Evolutionary conservation across 2,113 vertebrate genomes (phyloP).

Genomic region (Scortum barcoo): DNA sequence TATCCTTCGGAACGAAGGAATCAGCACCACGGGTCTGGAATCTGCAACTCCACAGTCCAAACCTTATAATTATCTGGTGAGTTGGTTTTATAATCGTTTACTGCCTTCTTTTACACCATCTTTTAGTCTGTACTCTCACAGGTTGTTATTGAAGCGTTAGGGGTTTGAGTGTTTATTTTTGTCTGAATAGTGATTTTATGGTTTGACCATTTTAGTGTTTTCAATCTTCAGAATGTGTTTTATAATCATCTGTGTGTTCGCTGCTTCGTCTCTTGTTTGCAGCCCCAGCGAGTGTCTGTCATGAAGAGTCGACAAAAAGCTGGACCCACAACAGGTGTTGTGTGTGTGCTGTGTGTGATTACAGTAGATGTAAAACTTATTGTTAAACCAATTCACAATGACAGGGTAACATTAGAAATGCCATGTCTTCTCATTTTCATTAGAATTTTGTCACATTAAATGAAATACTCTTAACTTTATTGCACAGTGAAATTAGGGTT

Average conservation of each 20-base stretch:
- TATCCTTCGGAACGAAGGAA: slow-evolving; percentile 72
- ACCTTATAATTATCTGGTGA: slow-evolving; percentile 70
- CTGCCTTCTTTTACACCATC: not conserved
- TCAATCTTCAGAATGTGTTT: not conserved
- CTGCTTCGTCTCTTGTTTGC: slow-evolving; percentile 39
- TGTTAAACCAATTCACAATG: not conserved
- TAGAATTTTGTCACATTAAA: no score
- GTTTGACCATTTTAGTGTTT: not conserved
- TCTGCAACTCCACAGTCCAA: slow-evolving; percentile 54
- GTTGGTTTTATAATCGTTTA: slow-evolving; percentile 18
- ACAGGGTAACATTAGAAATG: not conserved
- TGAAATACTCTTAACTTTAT: not conserved
- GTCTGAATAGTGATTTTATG: not conserved
- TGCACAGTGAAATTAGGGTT: not conserved
- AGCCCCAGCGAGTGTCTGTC: slow-evolving; percentile 81
- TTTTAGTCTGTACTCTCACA: not conserved
- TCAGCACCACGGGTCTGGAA: slow-evolving; percentile 7
- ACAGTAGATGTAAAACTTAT: not conserved
- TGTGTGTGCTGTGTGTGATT: not conserved
- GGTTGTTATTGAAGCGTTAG: not conserved
- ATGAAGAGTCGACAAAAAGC: slow-evolving; percentile 72
- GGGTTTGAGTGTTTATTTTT: not conserved
- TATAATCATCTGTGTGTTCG: not conserved
- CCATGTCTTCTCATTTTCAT: not conserved
- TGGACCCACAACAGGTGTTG: slow-evolving; percentile 64